Evolutionary conservation across 2,113 vertebrate genomes (phyloP).

Genomic region (Camelus bactrianus): DNA sequence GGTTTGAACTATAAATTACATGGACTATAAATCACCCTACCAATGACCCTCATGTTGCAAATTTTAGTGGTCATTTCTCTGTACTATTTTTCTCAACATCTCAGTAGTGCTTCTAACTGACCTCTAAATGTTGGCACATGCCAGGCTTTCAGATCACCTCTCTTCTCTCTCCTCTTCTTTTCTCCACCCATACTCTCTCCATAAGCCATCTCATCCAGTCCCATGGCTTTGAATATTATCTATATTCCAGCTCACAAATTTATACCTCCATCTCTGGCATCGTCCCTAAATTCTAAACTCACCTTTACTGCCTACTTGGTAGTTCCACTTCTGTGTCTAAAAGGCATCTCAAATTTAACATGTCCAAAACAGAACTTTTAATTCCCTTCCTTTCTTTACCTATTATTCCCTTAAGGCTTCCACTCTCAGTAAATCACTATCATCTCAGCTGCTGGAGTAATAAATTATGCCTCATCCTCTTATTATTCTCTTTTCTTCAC

Average conservation of each 20-base stretch:
- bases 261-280: background rate
- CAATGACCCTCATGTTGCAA: background rate
- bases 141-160: background rate
- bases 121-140: background rate
- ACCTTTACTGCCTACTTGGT: background rate
- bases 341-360: background rate
- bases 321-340: background rate
- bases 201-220: background rate
- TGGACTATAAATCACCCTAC: slow-evolving; percentile 42
- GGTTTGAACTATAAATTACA: slow-evolving; percentile 38
- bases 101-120: background rate
- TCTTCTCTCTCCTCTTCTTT: background rate
- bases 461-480: background rate
- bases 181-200: background rate
- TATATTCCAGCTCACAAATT: background rate
- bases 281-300: background rate
- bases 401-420: background rate
- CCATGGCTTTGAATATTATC: background rate
- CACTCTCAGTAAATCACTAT: background rate
- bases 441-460: background rate
- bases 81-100: background rate
- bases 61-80: slow-evolving; percentile 6
- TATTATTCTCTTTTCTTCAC: background rate
- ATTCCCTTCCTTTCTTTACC: background rate
- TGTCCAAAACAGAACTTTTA: background rate